phyloP scores from a whole-genome alignment of 2,797 vertebrate species.

The Smutsia gigantea region DNA sequence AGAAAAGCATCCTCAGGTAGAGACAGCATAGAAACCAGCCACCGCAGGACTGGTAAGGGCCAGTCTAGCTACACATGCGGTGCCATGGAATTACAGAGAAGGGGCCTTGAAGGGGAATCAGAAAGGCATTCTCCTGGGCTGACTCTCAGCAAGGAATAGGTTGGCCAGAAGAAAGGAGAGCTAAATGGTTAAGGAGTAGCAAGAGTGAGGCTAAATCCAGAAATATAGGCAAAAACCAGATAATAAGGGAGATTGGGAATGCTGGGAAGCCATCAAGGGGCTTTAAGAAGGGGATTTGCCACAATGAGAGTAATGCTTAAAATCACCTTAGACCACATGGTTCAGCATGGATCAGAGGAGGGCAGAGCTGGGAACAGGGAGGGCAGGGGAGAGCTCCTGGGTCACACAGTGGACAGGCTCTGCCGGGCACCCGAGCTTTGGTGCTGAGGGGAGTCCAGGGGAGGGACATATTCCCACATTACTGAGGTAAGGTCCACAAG shows the following conservation, averaged over 20 bases:
- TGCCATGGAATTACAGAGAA: not conserved
- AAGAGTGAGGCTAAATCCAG: not conserved
- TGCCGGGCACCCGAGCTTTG: not conserved
- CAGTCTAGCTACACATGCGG: accelerated
- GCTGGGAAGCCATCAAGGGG: not conserved
- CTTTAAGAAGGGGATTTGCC: accelerated
- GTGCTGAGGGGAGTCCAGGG: not conserved
- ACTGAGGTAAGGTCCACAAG: accelerated
- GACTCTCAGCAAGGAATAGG: not conserved
- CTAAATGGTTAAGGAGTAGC: not conserved
- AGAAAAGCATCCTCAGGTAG: not conserved
- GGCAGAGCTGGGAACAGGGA: not conserved
- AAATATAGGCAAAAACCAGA: not conserved
- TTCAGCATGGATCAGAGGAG: not conserved
- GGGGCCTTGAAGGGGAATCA: not conserved
- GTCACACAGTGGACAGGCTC: not conserved
- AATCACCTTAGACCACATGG: not conserved
- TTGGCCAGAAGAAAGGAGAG: not conserved
- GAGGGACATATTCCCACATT: accelerated
- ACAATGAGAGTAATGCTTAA: not conserved
- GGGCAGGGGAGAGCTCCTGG: not conserved
- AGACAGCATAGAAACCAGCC: not conserved
- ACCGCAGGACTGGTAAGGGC: not conserved
- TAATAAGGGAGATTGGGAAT: not conserved
- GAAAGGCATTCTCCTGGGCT: not conserved